Conservation (phyloP, 92 coral and sea anemone genomes). For the Montipora capitata region DNA sequence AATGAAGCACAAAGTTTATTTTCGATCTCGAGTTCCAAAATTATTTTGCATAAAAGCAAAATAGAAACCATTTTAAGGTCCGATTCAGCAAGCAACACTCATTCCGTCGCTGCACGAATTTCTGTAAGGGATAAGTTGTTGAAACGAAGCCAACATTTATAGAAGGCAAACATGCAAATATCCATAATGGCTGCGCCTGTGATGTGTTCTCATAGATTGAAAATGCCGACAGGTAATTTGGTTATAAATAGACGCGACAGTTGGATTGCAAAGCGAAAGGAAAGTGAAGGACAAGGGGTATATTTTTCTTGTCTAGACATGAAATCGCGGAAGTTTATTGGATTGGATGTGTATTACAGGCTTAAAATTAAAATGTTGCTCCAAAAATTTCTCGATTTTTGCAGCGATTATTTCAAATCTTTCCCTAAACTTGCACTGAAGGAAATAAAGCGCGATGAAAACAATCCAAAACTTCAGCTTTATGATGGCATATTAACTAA, state of each 20-base stretch:
- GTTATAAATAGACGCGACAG: conserved; percentile 2
- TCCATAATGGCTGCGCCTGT: not conserved
- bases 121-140: not conserved
- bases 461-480: not conserved
- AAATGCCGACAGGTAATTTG: conserved; percentile 18
- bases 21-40: conserved; percentile 48
- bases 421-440: too few species aligned
- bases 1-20: conserved; percentile 38
- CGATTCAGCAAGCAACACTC: not conserved
- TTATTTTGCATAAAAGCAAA: not conserved
- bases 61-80: not conserved
- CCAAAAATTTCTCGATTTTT: too few species aligned
- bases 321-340: not conserved
- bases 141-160: conserved; percentile 40
- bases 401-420: too few species aligned
- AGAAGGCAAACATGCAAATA: not conserved
- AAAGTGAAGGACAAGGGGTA: not conserved
- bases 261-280: not conserved
- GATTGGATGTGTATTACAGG: too few species aligned
- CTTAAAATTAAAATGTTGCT: not conserved
- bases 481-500: not conserved
- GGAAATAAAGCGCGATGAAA: too few species aligned
- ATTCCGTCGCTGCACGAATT: too few species aligned
- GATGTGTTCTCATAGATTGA: not conserved
- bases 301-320: not conserved